A percentile compares a stretch with the other conserved stretches of the same genome.
Conservation (phyloP, 2,113 vertebrate genomes). For the Sylvia atricapilla region DNA sequence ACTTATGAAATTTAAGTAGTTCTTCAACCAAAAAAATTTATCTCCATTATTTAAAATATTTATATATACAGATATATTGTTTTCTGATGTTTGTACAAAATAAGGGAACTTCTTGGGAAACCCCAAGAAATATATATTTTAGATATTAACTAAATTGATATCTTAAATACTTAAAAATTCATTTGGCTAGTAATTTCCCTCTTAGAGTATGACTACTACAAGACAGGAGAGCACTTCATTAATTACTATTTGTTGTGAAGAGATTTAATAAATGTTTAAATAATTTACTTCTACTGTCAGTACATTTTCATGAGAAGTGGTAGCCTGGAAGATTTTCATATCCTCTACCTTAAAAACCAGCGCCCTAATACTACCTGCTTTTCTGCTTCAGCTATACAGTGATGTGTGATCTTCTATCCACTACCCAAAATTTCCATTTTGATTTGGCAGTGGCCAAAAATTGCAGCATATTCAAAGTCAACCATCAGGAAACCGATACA, state of each 20-base stretch:
- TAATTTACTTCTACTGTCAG: slow-evolving; percentile 44
- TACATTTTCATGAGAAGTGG: slow-evolving; percentile 5
- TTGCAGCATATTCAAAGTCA: background rate
- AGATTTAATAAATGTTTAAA: slow-evolving; percentile 73
- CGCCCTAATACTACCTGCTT: background rate
- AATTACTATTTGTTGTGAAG: slow-evolving; percentile 72
- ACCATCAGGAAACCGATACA: background rate
- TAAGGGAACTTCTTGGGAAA: background rate
- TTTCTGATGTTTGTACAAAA: background rate
- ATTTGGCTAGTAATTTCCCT: slow-evolving; percentile 35
- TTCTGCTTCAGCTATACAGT: background rate
- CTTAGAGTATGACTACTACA: slow-evolving; percentile 35
- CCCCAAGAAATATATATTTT: background rate
- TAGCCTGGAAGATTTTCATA: background rate
- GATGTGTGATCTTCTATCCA: background rate
- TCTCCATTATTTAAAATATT: background rate
- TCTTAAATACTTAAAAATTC: background rate
- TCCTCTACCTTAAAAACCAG: background rate
- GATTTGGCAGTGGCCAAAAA: background rate
- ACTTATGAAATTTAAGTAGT: background rate
- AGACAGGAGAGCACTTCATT: slow-evolving; percentile 54
- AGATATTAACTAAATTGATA: slow-evolving; percentile 46
- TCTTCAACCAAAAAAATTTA: background rate
- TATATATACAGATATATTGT: background rate
- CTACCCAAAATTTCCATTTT: background rate